Conservation (phyloP, 1,140 invertebrate genomes). For the Chionoecetes opilio region DNA sequence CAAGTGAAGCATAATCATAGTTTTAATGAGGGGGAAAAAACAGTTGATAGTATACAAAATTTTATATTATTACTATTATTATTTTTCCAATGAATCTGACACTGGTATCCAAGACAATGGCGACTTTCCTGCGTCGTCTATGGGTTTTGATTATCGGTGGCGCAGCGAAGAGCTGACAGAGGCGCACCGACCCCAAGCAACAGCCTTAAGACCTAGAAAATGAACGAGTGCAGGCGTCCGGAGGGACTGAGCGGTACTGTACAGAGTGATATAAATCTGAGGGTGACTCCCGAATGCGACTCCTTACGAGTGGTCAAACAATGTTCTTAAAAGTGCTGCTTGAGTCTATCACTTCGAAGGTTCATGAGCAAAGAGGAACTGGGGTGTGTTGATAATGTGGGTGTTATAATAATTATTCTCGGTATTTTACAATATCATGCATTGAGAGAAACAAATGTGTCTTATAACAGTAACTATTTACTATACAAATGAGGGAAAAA, state of each 20-base stretch:
- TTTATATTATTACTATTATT: constrained; percentile 41
- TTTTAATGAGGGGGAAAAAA: constrained; percentile 74
- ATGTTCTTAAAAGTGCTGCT: constrained; percentile 16
- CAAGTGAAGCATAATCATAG: constrained; percentile 67
- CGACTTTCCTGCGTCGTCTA: neutral
- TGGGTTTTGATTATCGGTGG: constrained; percentile 49
- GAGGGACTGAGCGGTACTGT: constrained; percentile 24
- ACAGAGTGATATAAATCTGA: constrained; percentile 11
- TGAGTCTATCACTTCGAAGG: constrained; percentile 38
- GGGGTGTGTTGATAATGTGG: constrained; percentile 61
- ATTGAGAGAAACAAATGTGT: constrained; percentile 73
- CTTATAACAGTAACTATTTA: constrained; percentile 75
- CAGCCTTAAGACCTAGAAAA: constrained; percentile 7
- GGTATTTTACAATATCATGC: constrained; percentile 76
- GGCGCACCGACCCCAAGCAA: constrained; percentile 28
- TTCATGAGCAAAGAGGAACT: constrained; percentile 76
- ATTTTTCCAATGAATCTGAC: constrained; percentile 23
- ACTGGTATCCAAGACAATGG: constrained; percentile 8
- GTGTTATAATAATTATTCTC: constrained; percentile 47
- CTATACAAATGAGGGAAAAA: constrained; percentile 71
- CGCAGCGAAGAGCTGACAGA: constrained; percentile 41
- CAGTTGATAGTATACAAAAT: constrained; percentile 70
- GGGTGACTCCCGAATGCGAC: constrained; percentile 13
- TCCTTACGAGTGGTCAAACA: constrained; percentile 3
- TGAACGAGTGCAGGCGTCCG: neutral